A percentile compares a stretch with the other conserved stretches of the same genome.
Evolutionary conservation across 2,113 vertebrate genomes (phyloP).

Genomic region (Antechinus stuartii): DNA sequence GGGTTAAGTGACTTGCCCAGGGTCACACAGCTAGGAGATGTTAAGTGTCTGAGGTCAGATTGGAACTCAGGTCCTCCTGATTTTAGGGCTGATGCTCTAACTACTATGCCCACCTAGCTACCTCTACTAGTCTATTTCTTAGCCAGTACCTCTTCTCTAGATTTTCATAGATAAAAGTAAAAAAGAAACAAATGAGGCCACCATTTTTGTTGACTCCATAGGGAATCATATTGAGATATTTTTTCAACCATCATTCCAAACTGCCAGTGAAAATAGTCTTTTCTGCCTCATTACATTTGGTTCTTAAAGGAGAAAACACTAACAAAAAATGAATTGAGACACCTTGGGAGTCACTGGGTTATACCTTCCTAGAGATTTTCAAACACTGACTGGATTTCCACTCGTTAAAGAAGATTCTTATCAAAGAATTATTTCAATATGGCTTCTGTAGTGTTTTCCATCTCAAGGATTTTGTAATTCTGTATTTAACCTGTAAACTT

Average conservation of each 20-base stretch:
- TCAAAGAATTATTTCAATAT: background rate
- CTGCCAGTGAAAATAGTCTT: background rate
- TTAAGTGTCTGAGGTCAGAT: no score
- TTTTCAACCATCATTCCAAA: background rate
- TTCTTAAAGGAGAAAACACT: background rate
- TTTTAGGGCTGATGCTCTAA: no score
- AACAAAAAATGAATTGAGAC: background rate
- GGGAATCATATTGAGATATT: background rate
- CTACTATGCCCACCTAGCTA: no score
- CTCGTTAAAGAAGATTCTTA: background rate
- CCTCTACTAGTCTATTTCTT: background rate
- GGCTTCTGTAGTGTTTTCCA: background rate
- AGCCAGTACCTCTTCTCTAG: background rate
- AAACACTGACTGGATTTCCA: background rate
- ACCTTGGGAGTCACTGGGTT: background rate
- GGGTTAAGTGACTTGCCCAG: no score
- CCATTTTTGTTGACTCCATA: background rate
- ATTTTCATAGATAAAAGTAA: background rate
- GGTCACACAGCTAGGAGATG: no score
- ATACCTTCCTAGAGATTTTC: background rate
- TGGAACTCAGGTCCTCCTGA: no score
- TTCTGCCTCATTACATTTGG: background rate
- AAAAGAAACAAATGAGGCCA: no score
- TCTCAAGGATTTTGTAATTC: background rate
- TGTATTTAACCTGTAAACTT: background rate